Conservation (phyloP, 2,113 vertebrate genomes). For the Pseudolaguvia tuberculata region DNA sequence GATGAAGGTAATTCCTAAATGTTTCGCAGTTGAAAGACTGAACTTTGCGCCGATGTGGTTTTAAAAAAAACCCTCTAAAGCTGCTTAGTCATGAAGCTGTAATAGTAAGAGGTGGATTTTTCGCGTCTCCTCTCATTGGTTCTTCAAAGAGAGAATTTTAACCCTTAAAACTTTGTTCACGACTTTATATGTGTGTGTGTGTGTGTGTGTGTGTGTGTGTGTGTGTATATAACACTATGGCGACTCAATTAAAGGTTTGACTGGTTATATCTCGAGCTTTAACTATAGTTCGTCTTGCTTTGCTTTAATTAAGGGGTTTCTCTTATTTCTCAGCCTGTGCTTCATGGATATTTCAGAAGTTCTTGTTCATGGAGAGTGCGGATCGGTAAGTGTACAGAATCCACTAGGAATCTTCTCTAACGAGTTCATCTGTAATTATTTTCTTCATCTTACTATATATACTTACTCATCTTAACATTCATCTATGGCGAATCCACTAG, state of each 20-base stretch:
- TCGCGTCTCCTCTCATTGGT: conserved; percentile 61
- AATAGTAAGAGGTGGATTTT: conserved; percentile 63
- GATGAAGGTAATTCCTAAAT: conserved; percentile 60
- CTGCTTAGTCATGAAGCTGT: conserved; percentile 62
- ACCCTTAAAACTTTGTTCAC: neutral
- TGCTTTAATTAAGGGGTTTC: neutral
- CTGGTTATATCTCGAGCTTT: neutral
- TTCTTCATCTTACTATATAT: neutral
- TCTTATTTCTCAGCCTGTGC: conserved; percentile 72
- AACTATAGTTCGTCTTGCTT: neutral
- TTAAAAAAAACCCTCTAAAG: conserved; percentile 9
- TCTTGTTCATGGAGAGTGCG: conserved; percentile 97
- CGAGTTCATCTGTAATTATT: neutral
- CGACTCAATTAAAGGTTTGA: conserved; percentile 62
- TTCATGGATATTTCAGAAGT: conserved; percentile 94
- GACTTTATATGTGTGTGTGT: neutral
- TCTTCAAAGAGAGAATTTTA: conserved; percentile 36
- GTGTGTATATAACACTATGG: conserved; percentile 57
- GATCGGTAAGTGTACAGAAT: conserved; percentile 73
- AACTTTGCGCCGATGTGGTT: neutral
- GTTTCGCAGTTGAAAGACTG: neutral
- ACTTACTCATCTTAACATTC: neutral
- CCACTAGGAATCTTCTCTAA: neutral
- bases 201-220: too few relatives aligned
- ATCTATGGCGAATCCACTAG: conserved; percentile 58